Evolutionary conservation across 2,888 invertebrate genomes (phyloP).

Genomic region (Agriotes lineatus): DNA sequence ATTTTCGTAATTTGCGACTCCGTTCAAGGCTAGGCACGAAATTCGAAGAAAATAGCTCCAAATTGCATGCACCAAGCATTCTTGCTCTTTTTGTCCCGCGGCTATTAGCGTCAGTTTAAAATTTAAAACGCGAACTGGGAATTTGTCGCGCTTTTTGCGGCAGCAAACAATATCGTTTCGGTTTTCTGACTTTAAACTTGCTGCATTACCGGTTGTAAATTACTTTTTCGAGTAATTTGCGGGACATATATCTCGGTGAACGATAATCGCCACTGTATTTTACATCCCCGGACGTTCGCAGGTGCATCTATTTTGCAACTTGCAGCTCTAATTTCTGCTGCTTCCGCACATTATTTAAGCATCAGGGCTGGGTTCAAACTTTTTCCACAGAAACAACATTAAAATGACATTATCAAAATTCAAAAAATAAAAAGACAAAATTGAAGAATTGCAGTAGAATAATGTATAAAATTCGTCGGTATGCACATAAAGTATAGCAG

Average conservation of each 20-base stretch:
- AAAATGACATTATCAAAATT: background rate
- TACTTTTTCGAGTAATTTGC: slow-evolving; percentile 29
- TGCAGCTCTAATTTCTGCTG: slow-evolving; percentile 6
- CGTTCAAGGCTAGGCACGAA: slow-evolving; percentile 28
- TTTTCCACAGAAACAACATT: background rate
- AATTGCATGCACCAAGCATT: background rate
- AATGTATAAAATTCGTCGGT: too few relatives aligned
- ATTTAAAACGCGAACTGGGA: slow-evolving; percentile 33
- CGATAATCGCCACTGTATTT: slow-evolving; percentile 29
- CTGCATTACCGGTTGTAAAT: slow-evolving; percentile 31
- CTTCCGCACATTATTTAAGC: background rate
- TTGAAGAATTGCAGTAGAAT: too few relatives aligned
- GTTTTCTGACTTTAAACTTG: slow-evolving; percentile 28
- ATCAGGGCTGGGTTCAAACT: background rate
- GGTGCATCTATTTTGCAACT: slow-evolving; percentile 12
- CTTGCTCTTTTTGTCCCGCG: slow-evolving; percentile 12
- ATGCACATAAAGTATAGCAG: too few relatives aligned
- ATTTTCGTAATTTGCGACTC: slow-evolving; percentile 33
- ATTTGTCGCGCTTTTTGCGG: slow-evolving; percentile 29
- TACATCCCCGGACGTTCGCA: slow-evolving; percentile 17
- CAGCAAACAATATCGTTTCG: slow-evolving; percentile 29
- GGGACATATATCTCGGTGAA: slow-evolving; percentile 20
- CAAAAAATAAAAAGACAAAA: background rate
- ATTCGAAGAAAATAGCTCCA: slow-evolving; percentile 18
- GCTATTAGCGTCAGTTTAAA: slow-evolving; percentile 27